Conservation (phyloP, 2,797 vertebrate genomes). For the Cirrhinus molitorella region DNA sequence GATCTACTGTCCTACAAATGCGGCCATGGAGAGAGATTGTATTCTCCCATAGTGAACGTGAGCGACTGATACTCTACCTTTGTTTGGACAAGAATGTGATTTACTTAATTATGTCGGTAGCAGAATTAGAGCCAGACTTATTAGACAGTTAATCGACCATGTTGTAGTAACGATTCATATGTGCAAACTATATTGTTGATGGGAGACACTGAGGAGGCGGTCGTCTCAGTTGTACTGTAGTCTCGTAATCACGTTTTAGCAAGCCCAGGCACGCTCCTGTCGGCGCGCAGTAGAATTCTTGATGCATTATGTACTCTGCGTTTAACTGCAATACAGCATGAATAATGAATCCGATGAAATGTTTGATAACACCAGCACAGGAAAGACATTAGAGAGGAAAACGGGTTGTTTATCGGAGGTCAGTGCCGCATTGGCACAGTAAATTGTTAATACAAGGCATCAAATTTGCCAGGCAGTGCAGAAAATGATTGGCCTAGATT, state of each 20-base stretch:
- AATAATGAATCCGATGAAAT: constrained; percentile 51
- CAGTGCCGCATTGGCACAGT: constrained; percentile 47
- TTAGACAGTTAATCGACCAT: constrained; percentile 24
- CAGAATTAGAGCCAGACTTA: constrained; percentile 35
- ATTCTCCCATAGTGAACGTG: constrained; percentile 42
- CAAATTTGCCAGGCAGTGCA: constrained; percentile 46
- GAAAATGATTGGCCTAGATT: constrained; percentile 57
- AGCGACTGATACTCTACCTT: constrained; percentile 36
- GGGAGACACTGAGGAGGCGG: background rate
- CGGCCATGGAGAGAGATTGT: constrained; percentile 22
- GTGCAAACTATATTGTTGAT: background rate
- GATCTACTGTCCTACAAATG: constrained; percentile 48
- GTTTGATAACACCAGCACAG: constrained; percentile 38
- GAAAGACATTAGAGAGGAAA: constrained; percentile 46
- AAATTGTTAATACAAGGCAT: constrained; percentile 51
- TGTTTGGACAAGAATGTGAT: constrained; percentile 49
- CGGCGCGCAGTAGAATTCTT: background rate
- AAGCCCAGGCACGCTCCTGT: constrained; percentile 31
- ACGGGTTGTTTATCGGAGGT: constrained; percentile 51
- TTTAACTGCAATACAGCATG: constrained; percentile 48
- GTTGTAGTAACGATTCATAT: background rate
- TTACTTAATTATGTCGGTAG: constrained; percentile 41
- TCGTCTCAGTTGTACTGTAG: constrained; percentile 16
- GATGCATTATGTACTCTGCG: constrained; percentile 44
- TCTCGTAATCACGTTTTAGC: constrained; percentile 28